Percentiles rank a stretch among this genome's conserved stretches.
These are phyloP conservation scores for Platynereis dumerilii DNA, from an alignment of 2,888 invertebrate species.

Conservation along the genomic window DNA sequence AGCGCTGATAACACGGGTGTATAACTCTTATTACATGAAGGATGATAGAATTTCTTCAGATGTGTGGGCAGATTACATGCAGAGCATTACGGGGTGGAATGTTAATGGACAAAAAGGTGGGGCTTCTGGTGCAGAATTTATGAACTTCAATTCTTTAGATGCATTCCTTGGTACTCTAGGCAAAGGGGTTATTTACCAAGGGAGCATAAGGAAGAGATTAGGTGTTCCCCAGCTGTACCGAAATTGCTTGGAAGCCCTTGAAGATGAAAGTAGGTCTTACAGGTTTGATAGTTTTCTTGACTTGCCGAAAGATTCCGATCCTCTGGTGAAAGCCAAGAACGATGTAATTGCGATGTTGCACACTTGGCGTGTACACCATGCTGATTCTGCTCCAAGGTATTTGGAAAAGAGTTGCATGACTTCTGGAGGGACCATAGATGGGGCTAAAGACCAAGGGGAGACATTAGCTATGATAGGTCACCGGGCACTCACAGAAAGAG, in stretches of 20 bases:
- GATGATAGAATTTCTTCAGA: background rate
- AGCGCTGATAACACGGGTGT: background rate
- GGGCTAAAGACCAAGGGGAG: background rate
- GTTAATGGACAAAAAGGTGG: conserved; percentile 18
- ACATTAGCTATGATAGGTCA: conserved; percentile 7
- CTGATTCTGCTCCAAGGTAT: conserved; percentile 9
- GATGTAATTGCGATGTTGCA: conserved; percentile 14
- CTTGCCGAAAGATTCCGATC: background rate
- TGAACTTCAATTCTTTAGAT: conserved; percentile 15
- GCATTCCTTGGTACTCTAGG: conserved; percentile 19
- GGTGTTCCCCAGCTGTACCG: conserved; percentile 13
- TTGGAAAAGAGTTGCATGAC: conserved; percentile 10
- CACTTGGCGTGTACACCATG: conserved; percentile 15
- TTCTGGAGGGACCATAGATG: conserved; percentile 11
- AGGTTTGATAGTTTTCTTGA: conserved; percentile 17
- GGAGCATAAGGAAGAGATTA: background rate
- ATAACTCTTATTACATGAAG: background rate
- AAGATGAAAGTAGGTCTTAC: background rate
- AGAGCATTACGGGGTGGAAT: conserved; percentile 14
- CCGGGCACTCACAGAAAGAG: conserved; percentile 10
- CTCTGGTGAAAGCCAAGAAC: conserved; percentile 11
- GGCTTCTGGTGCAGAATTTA: conserved; percentile 14
- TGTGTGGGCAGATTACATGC: conserved; percentile 11
- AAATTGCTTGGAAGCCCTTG: conserved; percentile 7
- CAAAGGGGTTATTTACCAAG: conserved; percentile 13